Evolutionary conservation across 2,888 invertebrate species (phyloP).

Genomic region (Disparrhopalites patrizii): DNA sequence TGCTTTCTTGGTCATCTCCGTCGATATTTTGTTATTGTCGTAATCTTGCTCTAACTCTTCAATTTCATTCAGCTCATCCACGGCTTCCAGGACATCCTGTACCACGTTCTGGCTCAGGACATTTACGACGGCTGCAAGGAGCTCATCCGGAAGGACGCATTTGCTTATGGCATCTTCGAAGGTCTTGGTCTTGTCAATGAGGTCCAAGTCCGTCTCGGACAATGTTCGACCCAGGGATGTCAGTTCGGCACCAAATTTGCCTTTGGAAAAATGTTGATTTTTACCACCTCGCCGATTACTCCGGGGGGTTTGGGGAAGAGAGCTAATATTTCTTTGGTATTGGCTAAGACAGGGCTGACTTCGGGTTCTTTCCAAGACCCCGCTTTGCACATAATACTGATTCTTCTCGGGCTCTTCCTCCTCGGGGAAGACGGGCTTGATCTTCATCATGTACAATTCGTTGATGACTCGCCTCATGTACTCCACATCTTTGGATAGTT

Average conservation of each 20-base stretch:
- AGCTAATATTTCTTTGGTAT: conserved; percentile 49
- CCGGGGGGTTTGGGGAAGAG: conserved; percentile 43
- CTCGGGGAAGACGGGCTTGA: conserved; percentile 56
- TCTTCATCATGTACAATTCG: conserved; percentile 75
- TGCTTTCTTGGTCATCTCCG: no score
- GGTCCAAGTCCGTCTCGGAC: conserved; percentile 73
- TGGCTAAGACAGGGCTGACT: conserved; percentile 46
- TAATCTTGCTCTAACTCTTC: no score
- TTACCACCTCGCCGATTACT: background rate
- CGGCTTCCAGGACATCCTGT: conserved; percentile 43
- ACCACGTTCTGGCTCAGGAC: conserved; percentile 59
- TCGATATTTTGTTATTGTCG: no score
- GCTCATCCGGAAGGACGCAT: conserved; percentile 66
- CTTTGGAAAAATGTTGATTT: background rate
- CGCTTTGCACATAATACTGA: conserved; percentile 18
- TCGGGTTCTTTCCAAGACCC: conserved; percentile 15
- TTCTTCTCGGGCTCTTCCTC: conserved; percentile 18
- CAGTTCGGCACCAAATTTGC: background rate
- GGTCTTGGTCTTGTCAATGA: conserved; percentile 73
- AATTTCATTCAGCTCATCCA: conserved; percentile 42
- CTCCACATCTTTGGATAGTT: conserved; percentile 69
- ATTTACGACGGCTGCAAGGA: conserved; percentile 71
- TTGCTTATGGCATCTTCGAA: conserved; percentile 55
- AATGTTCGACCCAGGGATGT: conserved; percentile 22
- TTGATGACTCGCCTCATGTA: conserved; percentile 70